A percentile compares a stretch with the other conserved stretches of the same genome.
These are phyloP conservation scores for Bhutanitis thaidina DNA, from an alignment of 2,888 invertebrate species.

Conservation along the genomic window DNA sequence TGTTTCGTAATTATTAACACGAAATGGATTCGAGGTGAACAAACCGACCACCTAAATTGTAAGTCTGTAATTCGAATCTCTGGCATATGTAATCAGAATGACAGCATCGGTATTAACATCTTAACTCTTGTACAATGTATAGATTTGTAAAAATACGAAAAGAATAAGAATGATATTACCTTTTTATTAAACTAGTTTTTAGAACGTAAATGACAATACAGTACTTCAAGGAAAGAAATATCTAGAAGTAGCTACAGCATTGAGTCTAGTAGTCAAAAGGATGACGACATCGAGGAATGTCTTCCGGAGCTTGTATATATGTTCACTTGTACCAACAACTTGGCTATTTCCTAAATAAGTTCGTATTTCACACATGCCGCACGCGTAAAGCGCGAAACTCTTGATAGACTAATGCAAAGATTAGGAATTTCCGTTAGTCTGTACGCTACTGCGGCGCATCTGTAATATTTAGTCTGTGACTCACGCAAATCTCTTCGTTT, in stretches of 20 bases:
- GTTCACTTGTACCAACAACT: conserved; percentile 16
- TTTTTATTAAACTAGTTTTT: no score
- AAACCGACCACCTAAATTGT: no score
- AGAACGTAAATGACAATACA: no score
- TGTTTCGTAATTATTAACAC: conserved; percentile 1
- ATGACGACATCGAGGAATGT: conserved; percentile 8
- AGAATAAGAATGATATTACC: no score
- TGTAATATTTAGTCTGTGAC: conserved; percentile 36
- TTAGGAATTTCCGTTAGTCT: conserved; percentile 71
- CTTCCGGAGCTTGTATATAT: conserved; percentile 7
- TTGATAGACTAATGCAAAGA: conserved; percentile 69
- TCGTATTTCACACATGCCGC: conserved; percentile 26
- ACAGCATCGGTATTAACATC: no score
- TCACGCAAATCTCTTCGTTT: conserved; percentile 24
- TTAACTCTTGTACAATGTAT: no score
- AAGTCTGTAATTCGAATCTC: no score
- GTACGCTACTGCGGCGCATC: conserved; percentile 48
- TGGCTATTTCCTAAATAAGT: conserved; percentile 14
- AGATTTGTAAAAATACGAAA: no score
- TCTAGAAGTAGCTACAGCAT: no score
- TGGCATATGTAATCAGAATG: no score
- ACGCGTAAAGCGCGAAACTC: conserved; percentile 55
- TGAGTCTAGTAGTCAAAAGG: not conserved
- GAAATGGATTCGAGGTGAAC: no score
- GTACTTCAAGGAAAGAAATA: no score